phyloP scores from a whole-genome alignment of 1,140 invertebrate species.

The Drosophila pruinosa region DNA sequence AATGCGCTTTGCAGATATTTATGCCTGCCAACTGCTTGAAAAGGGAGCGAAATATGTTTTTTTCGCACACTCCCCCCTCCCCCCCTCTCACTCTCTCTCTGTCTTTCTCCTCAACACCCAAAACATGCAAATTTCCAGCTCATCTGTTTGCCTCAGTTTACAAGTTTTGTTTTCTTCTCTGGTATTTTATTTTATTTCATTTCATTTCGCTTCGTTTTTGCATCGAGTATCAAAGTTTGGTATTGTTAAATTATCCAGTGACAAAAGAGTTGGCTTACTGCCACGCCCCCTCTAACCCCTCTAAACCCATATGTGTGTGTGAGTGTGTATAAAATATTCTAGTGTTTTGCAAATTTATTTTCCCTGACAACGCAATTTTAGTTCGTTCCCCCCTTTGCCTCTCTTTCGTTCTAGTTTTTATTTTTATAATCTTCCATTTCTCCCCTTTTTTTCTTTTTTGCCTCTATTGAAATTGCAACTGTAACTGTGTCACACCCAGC shows the following conservation, averaged over 20 bases:
- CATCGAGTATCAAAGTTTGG: slow-evolving; percentile 62
- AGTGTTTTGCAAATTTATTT: slow-evolving; percentile 58
- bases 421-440: slow-evolving; percentile 9
- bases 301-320: slow-evolving; percentile 4
- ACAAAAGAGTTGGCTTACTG: slow-evolving; percentile 59
- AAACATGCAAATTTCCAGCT: slow-evolving; percentile 56
- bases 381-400: slow-evolving; percentile 28
- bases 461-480: slow-evolving; percentile 10
- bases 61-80: slow-evolving; percentile 49
- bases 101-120: not conserved
- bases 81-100: not conserved
- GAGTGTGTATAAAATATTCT: slow-evolving; percentile 23
- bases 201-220: slow-evolving; percentile 36
- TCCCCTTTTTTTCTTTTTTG: not conserved
- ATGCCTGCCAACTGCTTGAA: slow-evolving; percentile 67
- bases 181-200: slow-evolving; percentile 29
- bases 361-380: slow-evolving; percentile 75
- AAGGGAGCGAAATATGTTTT: slow-evolving; percentile 68
- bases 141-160: slow-evolving; percentile 33
- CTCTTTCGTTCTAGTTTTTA: slow-evolving; percentile 25
- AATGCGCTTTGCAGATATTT: slow-evolving; percentile 81
- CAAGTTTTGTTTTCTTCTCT: slow-evolving; percentile 10
- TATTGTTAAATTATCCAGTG: slow-evolving; percentile 62
- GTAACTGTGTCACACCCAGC: not conserved
- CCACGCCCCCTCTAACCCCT: slow-evolving; percentile 48